Percentiles rank a stretch among this genome's conserved stretches.
phyloP scores from a whole-genome alignment of 35 echinoderm and acorn worm species.

The Apostichopus parvimensis region DNA sequence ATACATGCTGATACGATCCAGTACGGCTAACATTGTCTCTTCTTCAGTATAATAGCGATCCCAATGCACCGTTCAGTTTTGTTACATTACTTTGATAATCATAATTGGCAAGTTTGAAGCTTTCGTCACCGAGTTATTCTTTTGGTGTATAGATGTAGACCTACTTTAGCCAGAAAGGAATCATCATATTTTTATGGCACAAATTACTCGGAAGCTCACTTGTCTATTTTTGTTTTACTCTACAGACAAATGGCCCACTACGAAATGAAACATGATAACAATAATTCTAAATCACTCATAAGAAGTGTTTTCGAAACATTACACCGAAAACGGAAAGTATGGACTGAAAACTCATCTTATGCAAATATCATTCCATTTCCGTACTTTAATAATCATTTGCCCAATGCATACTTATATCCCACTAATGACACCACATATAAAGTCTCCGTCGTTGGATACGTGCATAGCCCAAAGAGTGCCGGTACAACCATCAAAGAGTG shows the following conservation, averaged over 20 bases:
- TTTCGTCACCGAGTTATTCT: too few relatives aligned
- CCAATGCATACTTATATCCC: slow-evolving; percentile 32
- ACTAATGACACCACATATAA: background rate
- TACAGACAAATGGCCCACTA: background rate
- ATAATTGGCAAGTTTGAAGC: too few relatives aligned
- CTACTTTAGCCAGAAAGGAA: too few relatives aligned
- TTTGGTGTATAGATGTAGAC: too few relatives aligned
- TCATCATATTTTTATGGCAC: too few relatives aligned
- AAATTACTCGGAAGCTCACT: background rate
- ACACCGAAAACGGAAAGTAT: too few relatives aligned
- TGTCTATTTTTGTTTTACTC: background rate
- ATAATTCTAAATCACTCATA: background rate
- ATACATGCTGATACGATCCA: too few relatives aligned
- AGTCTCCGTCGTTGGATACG: background rate
- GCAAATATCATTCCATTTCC: background rate
- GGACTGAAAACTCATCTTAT: background rate
- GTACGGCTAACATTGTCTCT: too few relatives aligned
- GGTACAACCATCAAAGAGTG: slow-evolving; percentile 48
- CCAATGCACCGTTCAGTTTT: too few relatives aligned
- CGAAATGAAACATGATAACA: background rate
- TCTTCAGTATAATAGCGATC: too few relatives aligned
- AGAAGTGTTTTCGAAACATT: background rate
- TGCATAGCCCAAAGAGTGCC: slow-evolving; percentile 41
- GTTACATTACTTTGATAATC: too few relatives aligned
- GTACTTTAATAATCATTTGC: slow-evolving; percentile 19